Evolutionary conservation across 35 echinoderm and acorn worm genomes (phyloP), one percentile per base, ranked within the genome.

Genomic region (Apostichopus californicus): DNA sequence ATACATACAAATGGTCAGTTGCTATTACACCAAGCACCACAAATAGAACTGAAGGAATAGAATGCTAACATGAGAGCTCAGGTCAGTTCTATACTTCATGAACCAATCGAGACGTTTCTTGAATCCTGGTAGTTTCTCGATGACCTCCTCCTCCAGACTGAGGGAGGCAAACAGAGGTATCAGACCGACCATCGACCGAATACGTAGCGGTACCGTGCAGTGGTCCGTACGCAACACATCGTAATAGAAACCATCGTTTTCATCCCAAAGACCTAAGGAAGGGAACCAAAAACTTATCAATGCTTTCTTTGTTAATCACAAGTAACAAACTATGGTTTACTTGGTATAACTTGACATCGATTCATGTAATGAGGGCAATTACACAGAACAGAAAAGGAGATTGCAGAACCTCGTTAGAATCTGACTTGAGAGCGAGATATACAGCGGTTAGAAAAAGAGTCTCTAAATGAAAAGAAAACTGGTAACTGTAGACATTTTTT

Each of bases 121-220:
- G 94, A 98, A 98, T 1, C 96, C 96, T 66, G 94, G 94, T n/a
- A 98, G 71, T 14, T 95, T 93, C 54, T 64, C 81, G 8, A 95
- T 95, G 24, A 92, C 81, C 72, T 92, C 85, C 55, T 98, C 96
- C 55, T 98, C 96, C 46, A 98, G 61, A 53, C 93, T 95, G 72
- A 98, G 87, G 6, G 93, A 94, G 56, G 97, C 97, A 94, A 94
- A 98, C 61, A 98, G 93, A 2, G 97, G 97, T 22, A 98, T 93
- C 78, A 98, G 90, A 11, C 97, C 97, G 4, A 98, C 97, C 94
- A 98, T 94, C 23, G 97, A 98, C 18, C 97, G 93, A 71, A 98
- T 98, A 78, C 96, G 94, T 20, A 98, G 85, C 6, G 96, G 96
- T 1, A 92, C 28, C 1, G 96, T 98, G 60, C 92, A 94, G 59